Base-by-base conservation (phyloP, 2,888 invertebrate species). In the Callimorpha dominula region DNA sequence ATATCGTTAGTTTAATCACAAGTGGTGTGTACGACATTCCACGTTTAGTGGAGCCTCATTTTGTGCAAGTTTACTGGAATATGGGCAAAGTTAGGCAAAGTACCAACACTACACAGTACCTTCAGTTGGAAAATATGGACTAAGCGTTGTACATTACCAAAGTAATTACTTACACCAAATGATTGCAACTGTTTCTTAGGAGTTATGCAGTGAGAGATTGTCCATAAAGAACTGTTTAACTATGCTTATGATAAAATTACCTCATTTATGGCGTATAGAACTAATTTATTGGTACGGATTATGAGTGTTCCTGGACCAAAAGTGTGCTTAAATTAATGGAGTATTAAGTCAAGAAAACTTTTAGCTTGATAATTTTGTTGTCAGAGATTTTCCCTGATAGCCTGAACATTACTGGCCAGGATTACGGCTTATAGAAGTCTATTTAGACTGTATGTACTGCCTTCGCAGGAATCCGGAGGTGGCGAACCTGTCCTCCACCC, bases 1-100 rank as follows among this genome's bases (percentile, higher is more conserved):
- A 78, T 81, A 82, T 75, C 74, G 70, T 81, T 77, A 78, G 76
- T 78, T 84, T 78, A 78, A 82, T 73, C 75, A 77, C 72, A 80
- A 81, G 81, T 77, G 72, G 63, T 71, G 65, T 72, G 70, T 78
- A 80, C 73, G 71, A 74, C 78, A 79, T 79, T 73, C 49, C 78
- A 72, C 73, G 75, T 78, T 75, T 68, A 78, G 69, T 68, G 65
- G 75, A 62, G 79, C 73, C 81, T 81, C 80, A 82, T 84, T 85
- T 82, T 71, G 78, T 72, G 65, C 74, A 84, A 86, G 80, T 86
- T 86, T 67, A 71, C 78, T 78, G 81, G 79, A 81, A 85, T 86
- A 86, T 86, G 81, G 79, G 79, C 80, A 72, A 86, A 86, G 77
- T 85, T 86, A 20, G 64, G 60, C 65, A 73, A 84, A 84, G 78